Conservation (phyloP, 1,140 invertebrate genomes). For the Drosophila setifemur region DNA sequence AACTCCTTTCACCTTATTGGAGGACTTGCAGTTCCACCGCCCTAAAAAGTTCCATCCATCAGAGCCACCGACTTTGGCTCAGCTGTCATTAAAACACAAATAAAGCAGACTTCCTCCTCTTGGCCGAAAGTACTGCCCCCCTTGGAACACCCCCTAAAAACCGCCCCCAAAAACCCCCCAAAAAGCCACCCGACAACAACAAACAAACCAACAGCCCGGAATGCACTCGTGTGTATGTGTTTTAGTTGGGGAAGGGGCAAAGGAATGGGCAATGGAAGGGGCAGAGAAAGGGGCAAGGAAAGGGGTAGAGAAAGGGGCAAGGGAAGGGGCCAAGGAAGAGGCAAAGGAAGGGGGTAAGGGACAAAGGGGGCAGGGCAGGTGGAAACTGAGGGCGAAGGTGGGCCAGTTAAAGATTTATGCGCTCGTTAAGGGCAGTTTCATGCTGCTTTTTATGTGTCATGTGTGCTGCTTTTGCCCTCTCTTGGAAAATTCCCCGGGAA, state of each 20-base stretch:
- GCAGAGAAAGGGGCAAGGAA: too few relatives aligned
- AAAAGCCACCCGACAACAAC: too few relatives aligned
- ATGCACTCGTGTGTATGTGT: not conserved
- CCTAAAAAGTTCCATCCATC: not conserved
- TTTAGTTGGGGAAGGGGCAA: too few relatives aligned
- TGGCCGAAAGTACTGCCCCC: too few relatives aligned
- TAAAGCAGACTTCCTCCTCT: not conserved
- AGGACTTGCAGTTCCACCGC: not conserved
- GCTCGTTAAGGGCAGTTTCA: slow-evolving; percentile 76
- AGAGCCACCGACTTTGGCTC: not conserved
- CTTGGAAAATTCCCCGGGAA: not conserved
- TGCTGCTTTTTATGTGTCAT: slow-evolving; percentile 77
- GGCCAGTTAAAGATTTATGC: slow-evolving; percentile 77
- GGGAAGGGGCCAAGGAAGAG: too few relatives aligned
- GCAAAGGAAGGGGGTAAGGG: not conserved
- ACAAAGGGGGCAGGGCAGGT: not conserved
- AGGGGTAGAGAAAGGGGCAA: too few relatives aligned
- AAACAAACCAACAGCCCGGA: too few relatives aligned
- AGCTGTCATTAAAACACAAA: slow-evolving; percentile 9
- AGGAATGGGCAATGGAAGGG: too few relatives aligned
- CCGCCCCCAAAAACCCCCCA: not conserved
- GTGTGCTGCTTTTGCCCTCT: slow-evolving; percentile 18
- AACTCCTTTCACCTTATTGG: not conserved
- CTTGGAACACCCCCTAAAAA: not conserved
- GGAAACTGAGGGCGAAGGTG: slow-evolving; percentile 1